A percentile compares a stretch with the other conserved stretches of the same genome.
Evolutionary conservation across 2,113 vertebrate species (phyloP).

Genomic region (Trochalopteron elliotii): DNA sequence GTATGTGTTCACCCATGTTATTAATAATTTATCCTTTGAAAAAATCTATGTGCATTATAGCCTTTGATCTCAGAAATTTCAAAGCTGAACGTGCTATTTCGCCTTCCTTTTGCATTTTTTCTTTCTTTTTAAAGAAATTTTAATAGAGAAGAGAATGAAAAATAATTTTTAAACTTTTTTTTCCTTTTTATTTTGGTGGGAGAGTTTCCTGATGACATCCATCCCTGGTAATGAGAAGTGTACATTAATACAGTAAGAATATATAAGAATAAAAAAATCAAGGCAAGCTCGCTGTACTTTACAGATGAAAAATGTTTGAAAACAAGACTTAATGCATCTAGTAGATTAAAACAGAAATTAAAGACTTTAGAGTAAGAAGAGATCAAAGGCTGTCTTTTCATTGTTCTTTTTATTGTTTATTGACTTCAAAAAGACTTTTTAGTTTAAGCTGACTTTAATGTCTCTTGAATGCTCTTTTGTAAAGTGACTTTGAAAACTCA

Average conservation of each 20-base stretch:
- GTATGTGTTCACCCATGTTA: slow-evolving; percentile 56
- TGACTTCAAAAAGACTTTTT: slow-evolving; percentile 85
- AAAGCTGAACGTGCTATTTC: slow-evolving; percentile 66
- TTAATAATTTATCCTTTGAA: slow-evolving; percentile 82
- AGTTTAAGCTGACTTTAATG: slow-evolving; percentile 84
- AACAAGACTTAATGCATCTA: slow-evolving; percentile 70
- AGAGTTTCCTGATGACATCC: slow-evolving; percentile 33
- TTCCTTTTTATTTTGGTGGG: not conserved
- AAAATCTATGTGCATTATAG: slow-evolving; percentile 80
- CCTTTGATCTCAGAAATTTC: slow-evolving; percentile 81
- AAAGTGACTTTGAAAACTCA: slow-evolving; percentile 83
- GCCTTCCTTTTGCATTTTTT: not conserved
- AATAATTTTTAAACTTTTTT: slow-evolving; percentile 46
- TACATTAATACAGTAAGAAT: slow-evolving; percentile 40
- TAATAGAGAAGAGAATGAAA: slow-evolving; percentile 42
- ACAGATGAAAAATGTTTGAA: slow-evolving; percentile 72
- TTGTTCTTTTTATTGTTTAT: slow-evolving; percentile 86
- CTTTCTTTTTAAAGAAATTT: slow-evolving; percentile 45
- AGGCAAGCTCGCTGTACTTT: slow-evolving; percentile 56
- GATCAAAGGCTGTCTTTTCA: slow-evolving; percentile 81
- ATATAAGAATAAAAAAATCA: slow-evolving; percentile 56
- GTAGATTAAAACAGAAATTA: slow-evolving; percentile 85
- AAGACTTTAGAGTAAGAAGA: slow-evolving; percentile 76
- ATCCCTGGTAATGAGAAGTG: slow-evolving; percentile 51
- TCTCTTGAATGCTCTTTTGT: slow-evolving; percentile 82